A percentile compares a stretch with the other conserved stretches of the same genome.
phyloP scores from a whole-genome alignment of 2,113 vertebrate species.

The Crotalus helleri region DNA sequence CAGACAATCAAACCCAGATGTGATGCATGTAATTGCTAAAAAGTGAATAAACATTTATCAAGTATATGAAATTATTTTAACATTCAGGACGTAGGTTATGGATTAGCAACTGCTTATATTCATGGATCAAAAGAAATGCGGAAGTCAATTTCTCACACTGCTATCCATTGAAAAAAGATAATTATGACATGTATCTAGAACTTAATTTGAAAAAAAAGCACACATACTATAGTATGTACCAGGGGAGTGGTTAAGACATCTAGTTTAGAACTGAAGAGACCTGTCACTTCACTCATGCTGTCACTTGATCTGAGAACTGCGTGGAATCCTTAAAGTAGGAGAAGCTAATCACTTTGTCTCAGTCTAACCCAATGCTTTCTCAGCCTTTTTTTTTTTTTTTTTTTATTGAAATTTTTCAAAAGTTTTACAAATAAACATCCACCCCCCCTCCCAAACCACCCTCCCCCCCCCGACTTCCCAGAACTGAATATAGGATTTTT shows the following conservation, averaged over 20 bases:
- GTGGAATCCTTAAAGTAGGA: not conserved
- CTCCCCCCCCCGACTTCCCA: no score
- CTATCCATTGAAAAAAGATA: not conserved
- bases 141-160: not conserved
- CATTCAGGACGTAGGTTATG: not conserved
- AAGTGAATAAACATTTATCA: not conserved
- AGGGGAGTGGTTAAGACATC: no score
- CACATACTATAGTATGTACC: not conserved
- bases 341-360: not conserved
- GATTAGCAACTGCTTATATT: not conserved
- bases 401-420: no score
- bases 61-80: not conserved
- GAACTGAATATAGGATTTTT: no score
- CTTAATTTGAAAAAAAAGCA: not conserved
- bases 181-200: not conserved
- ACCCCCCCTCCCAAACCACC: no score
- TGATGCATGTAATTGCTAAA: not conserved
- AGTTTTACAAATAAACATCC: no score
- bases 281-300: not conserved
- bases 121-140: not conserved
- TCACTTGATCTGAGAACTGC: not conserved
- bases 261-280: not conserved
- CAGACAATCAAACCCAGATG: not conserved
- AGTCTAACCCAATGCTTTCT: not conserved
- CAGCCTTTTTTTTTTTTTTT: no score